Percentiles rank a stretch among this genome's conserved stretches.
phyloP scores from a whole-genome alignment of 2,888 invertebrate species.

The Gasteruption jaculator region DNA sequence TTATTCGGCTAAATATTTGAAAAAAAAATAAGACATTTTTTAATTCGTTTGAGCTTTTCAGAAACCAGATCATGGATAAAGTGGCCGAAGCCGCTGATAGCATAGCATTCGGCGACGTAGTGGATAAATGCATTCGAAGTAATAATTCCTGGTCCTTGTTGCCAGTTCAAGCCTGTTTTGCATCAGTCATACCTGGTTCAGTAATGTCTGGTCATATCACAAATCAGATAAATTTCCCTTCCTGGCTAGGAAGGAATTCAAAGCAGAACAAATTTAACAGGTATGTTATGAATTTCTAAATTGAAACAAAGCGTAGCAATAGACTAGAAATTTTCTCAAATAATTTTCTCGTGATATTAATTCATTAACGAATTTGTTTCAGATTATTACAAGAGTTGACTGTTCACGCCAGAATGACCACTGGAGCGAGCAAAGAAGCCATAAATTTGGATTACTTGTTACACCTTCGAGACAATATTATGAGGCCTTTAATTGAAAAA shows the following conservation, averaged over 20 bases:
- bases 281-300: slow-evolving; percentile 52
- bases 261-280: slow-evolving; percentile 73
- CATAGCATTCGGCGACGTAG: slow-evolving; percentile 79
- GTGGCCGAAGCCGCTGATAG: slow-evolving; percentile 80
- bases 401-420: slow-evolving; percentile 39
- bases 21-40: too few species aligned
- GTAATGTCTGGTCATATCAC: slow-evolving; percentile 75
- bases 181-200: slow-evolving; percentile 87
- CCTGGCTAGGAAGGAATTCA: slow-evolving; percentile 96
- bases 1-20: too few species aligned
- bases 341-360: slow-evolving; percentile 3
- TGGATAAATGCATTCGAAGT: slow-evolving; percentile 77
- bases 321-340: neutral
- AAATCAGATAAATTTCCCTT: slow-evolving; percentile 84
- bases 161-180: slow-evolving; percentile 82
- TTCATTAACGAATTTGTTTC: slow-evolving; percentile 1
- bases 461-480: slow-evolving; percentile 69
- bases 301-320: neutral
- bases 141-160: slow-evolving; percentile 83
- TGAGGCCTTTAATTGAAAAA: slow-evolving; percentile 68
- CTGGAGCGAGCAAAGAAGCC: slow-evolving; percentile 64
- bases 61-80: slow-evolving; percentile 60
- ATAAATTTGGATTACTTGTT: slow-evolving; percentile 87
- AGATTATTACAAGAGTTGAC: slow-evolving; percentile 45
- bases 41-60: too few species aligned